phyloP scores from a whole-genome alignment of 2,797 vertebrate species.

The Alectoris magna region DNA sequence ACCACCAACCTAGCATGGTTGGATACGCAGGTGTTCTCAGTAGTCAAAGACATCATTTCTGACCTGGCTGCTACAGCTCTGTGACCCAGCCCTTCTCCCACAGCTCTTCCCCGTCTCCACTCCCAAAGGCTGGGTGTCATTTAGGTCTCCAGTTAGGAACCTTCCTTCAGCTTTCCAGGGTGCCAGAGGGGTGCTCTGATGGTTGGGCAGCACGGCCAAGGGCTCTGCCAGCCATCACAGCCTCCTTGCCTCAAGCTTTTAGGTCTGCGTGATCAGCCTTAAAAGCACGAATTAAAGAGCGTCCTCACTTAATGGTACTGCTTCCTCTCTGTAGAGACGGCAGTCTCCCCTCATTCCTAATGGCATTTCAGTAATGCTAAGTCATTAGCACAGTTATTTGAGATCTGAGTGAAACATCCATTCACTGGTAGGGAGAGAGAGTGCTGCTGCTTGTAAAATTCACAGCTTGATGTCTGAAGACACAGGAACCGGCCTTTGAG shows the following conservation, averaged over 20 bases:
- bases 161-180: neutral
- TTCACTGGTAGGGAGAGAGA: neutral
- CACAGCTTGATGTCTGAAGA: neutral
- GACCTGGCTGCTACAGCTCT: neutral
- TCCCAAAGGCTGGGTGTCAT: neutral
- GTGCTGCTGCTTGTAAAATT: neutral
- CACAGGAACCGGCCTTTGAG: neutral
- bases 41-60: neutral
- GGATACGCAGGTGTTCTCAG: accelerated
- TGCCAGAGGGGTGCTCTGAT: neutral
- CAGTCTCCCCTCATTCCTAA: neutral
- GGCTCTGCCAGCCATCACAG: neutral
- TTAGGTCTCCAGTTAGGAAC: neutral
- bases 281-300: neutral
- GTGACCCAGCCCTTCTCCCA: neutral
- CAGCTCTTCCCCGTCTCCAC: neutral
- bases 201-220: neutral
- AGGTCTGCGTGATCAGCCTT: neutral
- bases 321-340: neutral
- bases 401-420: neutral
- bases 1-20: neutral
- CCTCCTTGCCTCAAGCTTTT: neutral
- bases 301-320: neutral
- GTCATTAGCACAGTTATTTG: neutral
- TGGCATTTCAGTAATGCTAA: neutral